These are phyloP conservation scores for Oscheius sp. DNA, from an alignment of 2,888 invertebrate genomes.

Conservation along the genomic window DNA sequence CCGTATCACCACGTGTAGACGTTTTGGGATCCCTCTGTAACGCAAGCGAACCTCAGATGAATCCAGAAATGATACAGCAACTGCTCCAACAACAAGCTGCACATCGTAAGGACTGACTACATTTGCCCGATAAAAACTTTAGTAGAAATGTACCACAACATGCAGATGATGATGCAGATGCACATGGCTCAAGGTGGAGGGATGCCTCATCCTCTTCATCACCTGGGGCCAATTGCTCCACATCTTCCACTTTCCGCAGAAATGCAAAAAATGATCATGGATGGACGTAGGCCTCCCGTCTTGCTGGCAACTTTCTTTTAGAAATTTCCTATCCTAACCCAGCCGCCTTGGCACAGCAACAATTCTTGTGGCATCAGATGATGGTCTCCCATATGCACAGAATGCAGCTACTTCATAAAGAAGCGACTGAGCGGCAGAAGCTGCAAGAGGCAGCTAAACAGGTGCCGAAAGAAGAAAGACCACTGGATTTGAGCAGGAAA, in stretches of 20 bases:
- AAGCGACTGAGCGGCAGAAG: not conserved
- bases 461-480: slow-evolving; percentile 36
- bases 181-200: not conserved
- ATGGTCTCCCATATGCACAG: slow-evolving; percentile 32
- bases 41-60: not conserved
- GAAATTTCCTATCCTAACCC: slow-evolving; percentile 28
- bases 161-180: slow-evolving; percentile 32
- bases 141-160: slow-evolving; percentile 16
- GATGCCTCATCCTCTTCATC: not conserved
- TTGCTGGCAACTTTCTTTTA: slow-evolving; percentile 1
- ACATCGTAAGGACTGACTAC: not conserved
- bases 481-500: slow-evolving; percentile 48
- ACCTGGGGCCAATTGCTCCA: slow-evolving; percentile 24
- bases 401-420: not conserved
- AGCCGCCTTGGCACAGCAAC: slow-evolving; percentile 22
- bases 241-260: slow-evolving; percentile 32
- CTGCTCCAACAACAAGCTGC: slow-evolving; percentile 29
- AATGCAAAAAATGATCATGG: slow-evolving; percentile 29
- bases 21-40: slow-evolving; percentile 13
- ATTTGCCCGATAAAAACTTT: not conserved
- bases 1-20: slow-evolving; percentile 27
- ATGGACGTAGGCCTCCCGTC: slow-evolving; percentile 6
- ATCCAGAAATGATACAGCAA: slow-evolving; percentile 15
- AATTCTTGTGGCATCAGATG: slow-evolving; percentile 30
- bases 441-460: not conserved